phyloP scores from a whole-genome alignment of 35 echinoderm and acorn worm species.

The Ptychodera flava region DNA sequence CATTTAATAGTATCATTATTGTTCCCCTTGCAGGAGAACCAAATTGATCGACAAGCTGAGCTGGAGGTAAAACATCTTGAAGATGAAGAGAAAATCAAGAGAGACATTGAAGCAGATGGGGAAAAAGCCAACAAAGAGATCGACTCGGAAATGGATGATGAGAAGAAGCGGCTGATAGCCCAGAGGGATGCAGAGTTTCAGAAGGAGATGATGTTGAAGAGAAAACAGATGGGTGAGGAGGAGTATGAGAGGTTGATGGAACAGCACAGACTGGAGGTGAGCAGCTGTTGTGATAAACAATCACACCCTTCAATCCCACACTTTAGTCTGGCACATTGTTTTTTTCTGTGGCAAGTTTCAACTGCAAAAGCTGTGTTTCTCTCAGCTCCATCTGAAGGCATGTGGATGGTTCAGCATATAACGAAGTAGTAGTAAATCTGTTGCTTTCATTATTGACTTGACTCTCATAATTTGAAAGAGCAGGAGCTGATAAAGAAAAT shows the following conservation, averaged over 20 bases:
- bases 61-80: conserved; percentile 59
- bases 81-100: conserved; percentile 13
- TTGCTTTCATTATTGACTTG: too few relatives aligned
- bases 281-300: too few relatives aligned
- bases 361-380: too few relatives aligned
- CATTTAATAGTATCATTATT: too few relatives aligned
- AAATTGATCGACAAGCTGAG: conserved; percentile 51
- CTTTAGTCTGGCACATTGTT: too few relatives aligned
- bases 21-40: conserved; percentile 26
- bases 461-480: too few relatives aligned
- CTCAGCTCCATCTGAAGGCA: too few relatives aligned
- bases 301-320: too few relatives aligned
- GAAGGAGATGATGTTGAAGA: conserved; percentile 91
- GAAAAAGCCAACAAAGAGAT: conserved; percentile 20
- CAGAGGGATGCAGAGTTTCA: conserved; percentile 62
- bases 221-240: conserved; percentile 65
- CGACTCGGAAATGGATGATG: conserved; percentile 42
- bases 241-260: conserved; percentile 63
- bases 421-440: too few relatives aligned
- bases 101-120: conserved; percentile 44
- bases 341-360: too few relatives aligned
- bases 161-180: conserved; percentile 55
- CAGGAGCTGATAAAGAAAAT: too few relatives aligned
- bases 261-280: conserved; percentile 63
- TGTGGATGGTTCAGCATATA: too few relatives aligned